Evolutionary conservation across 1,140 invertebrate genomes (phyloP), one percentile per base, ranked within the genome.

Genomic region (Theocolax elegans): DNA sequence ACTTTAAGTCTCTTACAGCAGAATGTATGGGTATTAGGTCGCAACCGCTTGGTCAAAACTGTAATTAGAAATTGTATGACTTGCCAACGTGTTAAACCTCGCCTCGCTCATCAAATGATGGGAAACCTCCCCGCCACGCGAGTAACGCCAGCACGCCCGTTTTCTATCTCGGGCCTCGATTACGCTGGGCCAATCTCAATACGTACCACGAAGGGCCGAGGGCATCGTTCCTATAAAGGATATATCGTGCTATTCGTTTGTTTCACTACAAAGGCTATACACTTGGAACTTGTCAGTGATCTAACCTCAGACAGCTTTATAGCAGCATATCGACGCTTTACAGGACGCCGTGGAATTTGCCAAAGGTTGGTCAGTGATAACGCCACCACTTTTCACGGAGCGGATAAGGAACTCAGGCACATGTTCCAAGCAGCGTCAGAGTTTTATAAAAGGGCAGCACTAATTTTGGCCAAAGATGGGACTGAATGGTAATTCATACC

Each of bases 161-260:
- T 49, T 13, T 3, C 46, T 13, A 23, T 21, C 13, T 49, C 17
- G 6, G 46, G 46, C 2, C 46, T 49, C 2, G 46, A 49, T 23
- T 49, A 49, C 19, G 46, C 46, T 3, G 46, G 46, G 2, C 46
- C 46, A 21, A 49, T 49, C 3, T 15, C 8, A 44, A 15, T 44
- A 3, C 42, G 42, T 44, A 44, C 42, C 3, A 44, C 42, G 3
- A 44, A 44, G 15, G 42, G 42, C n/a, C 42, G 42, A n/a, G 9
- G 19, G 58, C 19, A 60, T 13, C 10, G 29, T 7, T 2, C 35
- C 6, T 46, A 72, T 6, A 82, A 77, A 23, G 65, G 42, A 1
- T 82, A 79, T 27, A 75, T 81, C 1, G 73, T 70, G 15, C 31
- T 78, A 1, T 79, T 80, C 53, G 72, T 76, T 2, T 78, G 77